Evolutionary conservation across 2,888 invertebrate species (phyloP).

Genomic region (Tetrapedia diversipes): DNA sequence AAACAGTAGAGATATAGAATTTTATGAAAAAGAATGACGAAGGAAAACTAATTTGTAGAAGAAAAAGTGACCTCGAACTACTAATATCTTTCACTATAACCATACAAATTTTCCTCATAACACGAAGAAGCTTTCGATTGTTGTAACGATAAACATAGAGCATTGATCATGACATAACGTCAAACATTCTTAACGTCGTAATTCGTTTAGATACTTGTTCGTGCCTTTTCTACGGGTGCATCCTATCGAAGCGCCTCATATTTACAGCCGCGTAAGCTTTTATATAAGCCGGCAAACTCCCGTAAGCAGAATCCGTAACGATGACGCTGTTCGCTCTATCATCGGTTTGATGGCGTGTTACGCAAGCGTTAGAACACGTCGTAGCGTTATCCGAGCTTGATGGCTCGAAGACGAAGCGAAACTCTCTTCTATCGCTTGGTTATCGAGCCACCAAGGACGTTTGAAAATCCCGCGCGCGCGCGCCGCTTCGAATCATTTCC

Average conservation of each 20-base stretch:
- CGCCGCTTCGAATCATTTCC: too few relatives aligned
- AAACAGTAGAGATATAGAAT: too few relatives aligned
- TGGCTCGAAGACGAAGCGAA: slow-evolving; percentile 19
- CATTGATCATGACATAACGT: too few relatives aligned
- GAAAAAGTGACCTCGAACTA: background rate
- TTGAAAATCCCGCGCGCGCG: background rate
- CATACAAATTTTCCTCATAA: too few relatives aligned
- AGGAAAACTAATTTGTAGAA: too few relatives aligned
- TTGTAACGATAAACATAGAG: too few relatives aligned
- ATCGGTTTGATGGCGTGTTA: slow-evolving; percentile 54
- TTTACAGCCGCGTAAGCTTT: slow-evolving; percentile 56
- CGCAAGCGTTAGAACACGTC: slow-evolving; percentile 45
- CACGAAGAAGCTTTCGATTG: too few relatives aligned
- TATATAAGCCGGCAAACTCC: slow-evolving; percentile 67
- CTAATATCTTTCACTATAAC: background rate
- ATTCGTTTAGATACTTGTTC: slow-evolving; percentile 38
- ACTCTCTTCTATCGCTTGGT: slow-evolving; percentile 16
- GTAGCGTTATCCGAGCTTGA: slow-evolving; percentile 30
- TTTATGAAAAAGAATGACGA: too few relatives aligned
- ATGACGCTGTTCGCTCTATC: slow-evolving; percentile 46
- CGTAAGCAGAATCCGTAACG: slow-evolving; percentile 70
- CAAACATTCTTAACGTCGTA: slow-evolving; percentile 24
- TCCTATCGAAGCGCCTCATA: background rate
- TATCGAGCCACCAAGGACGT: slow-evolving; percentile 8
- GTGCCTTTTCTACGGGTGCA: slow-evolving; percentile 62